These are phyloP conservation scores for Perdita meconis DNA, from an alignment of 2,888 invertebrate genomes.

Conservation along the genomic window DNA sequence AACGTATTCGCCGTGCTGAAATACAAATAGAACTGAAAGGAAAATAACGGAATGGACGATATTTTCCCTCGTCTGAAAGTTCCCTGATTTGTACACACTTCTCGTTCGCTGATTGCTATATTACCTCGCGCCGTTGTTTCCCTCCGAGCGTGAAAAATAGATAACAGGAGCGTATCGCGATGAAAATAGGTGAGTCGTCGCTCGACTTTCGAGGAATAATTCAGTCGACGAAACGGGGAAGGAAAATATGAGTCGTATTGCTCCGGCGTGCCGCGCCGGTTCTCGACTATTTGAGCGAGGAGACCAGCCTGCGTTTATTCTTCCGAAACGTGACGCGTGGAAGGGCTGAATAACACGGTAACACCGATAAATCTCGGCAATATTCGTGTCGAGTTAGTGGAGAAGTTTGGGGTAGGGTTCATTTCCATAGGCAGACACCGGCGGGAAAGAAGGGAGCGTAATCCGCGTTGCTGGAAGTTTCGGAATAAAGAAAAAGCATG, in stretches of 20 bases:
- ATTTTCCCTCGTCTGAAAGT: too few relatives aligned
- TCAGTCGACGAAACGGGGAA: background rate
- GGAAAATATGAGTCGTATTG: background rate
- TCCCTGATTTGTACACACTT: too few relatives aligned
- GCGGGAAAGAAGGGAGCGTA: conserved; percentile 10
- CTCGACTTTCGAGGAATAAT: too few relatives aligned
- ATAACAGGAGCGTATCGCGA: background rate
- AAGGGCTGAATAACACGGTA: background rate
- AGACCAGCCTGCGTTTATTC: too few relatives aligned
- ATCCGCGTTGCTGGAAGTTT: conserved; percentile 12
- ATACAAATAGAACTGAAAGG: too few relatives aligned
- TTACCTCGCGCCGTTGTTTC: background rate
- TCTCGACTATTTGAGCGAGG: too few relatives aligned
- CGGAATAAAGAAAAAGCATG: background rate
- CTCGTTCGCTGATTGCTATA: too few relatives aligned
- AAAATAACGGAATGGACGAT: too few relatives aligned
- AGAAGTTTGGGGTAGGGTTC: conserved; percentile 44
- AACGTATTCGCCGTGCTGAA: too few relatives aligned
- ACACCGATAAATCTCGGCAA: conserved; percentile 46
- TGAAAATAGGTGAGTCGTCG: background rate
- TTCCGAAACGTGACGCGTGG: background rate
- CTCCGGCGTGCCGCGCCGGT: too few relatives aligned
- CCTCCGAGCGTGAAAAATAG: background rate
- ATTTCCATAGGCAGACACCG: conserved; percentile 50
- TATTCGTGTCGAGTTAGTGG: conserved; percentile 37